These are phyloP conservation scores for Elgonia sp. DNA, from an alignment of 2,888 invertebrate genomes.

Conservation along the genomic window DNA sequence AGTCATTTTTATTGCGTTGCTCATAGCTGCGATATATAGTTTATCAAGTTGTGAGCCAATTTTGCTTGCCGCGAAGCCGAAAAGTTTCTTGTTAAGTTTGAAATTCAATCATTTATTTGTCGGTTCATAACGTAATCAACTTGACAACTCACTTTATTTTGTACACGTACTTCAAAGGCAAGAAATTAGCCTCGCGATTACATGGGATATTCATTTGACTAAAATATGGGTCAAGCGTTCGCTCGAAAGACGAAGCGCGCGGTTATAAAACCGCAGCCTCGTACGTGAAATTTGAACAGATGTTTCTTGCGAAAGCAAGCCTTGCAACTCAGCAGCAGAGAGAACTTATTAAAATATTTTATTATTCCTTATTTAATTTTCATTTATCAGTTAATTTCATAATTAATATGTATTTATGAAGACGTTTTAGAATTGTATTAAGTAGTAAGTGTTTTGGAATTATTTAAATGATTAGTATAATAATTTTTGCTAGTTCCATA, in stretches of 20 bases:
- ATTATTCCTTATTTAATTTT: background rate
- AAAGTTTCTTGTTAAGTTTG: conserved; percentile 57
- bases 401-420: background rate
- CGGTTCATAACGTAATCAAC: conserved; percentile 46
- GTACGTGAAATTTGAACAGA: conserved; percentile 48
- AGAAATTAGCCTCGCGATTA: conserved; percentile 55
- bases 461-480: no score
- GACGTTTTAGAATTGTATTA: no score
- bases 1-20: conserved; percentile 46
- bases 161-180: conserved; percentile 18
- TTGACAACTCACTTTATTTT: conserved; percentile 46
- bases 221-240: conserved; percentile 66
- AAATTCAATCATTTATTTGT: conserved; percentile 56
- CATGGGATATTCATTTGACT: conserved; percentile 52
- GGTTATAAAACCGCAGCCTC: conserved; percentile 51
- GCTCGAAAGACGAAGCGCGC: conserved; percentile 37
- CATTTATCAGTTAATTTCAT: background rate
- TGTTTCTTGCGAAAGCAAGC: conserved; percentile 58
- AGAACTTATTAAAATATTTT: conserved; percentile 47
- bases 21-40: conserved; percentile 34
- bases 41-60: conserved; percentile 53
- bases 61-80: conserved; percentile 46
- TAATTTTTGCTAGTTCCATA: no score
- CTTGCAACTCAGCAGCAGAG: conserved; percentile 4
- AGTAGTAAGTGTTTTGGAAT: no score